These are phyloP conservation scores for Propsilocerus akamusi DNA, from an alignment of 1,140 invertebrate species.

Conservation along the genomic window DNA sequence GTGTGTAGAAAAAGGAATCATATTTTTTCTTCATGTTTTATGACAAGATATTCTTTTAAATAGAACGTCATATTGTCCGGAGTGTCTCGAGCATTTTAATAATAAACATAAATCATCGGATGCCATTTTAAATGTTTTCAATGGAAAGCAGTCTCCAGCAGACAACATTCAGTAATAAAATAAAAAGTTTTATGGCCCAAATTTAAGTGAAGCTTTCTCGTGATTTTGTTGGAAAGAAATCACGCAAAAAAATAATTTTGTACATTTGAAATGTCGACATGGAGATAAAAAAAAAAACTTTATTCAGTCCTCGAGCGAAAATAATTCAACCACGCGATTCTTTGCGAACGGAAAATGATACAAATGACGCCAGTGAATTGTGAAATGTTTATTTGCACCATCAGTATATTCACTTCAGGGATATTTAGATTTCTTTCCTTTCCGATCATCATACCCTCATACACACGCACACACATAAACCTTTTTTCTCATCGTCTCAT, in stretches of 20 bases:
- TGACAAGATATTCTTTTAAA: not conserved
- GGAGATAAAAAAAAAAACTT: not conserved
- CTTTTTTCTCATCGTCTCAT: too few species aligned
- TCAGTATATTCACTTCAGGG: not conserved
- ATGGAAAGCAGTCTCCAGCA: not conserved
- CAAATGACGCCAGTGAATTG: too few species aligned
- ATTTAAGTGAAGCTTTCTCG: not conserved
- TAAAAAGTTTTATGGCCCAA: too few species aligned
- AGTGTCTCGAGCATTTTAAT: not conserved
- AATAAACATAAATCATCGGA: slow-evolving; percentile 1
- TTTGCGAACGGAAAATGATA: not conserved
- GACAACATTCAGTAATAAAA: not conserved
- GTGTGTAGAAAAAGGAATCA: not conserved
- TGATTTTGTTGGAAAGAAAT: not conserved
- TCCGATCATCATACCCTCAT: too few species aligned
- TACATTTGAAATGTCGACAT: not conserved
- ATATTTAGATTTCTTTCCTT: not conserved
- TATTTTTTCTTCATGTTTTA: not conserved
- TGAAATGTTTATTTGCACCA: not conserved
- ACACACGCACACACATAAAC: too few species aligned
- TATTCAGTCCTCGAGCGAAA: not conserved
- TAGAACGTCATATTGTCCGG: not conserved
- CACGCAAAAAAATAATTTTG: not conserved
- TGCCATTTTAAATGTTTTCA: not conserved
- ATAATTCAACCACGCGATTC: too few species aligned